Percentiles rank a stretch among this genome's conserved stretches.
phyloP scores from a whole-genome alignment of 2,113 vertebrate genomes.

The Sapayoa aenigma region DNA sequence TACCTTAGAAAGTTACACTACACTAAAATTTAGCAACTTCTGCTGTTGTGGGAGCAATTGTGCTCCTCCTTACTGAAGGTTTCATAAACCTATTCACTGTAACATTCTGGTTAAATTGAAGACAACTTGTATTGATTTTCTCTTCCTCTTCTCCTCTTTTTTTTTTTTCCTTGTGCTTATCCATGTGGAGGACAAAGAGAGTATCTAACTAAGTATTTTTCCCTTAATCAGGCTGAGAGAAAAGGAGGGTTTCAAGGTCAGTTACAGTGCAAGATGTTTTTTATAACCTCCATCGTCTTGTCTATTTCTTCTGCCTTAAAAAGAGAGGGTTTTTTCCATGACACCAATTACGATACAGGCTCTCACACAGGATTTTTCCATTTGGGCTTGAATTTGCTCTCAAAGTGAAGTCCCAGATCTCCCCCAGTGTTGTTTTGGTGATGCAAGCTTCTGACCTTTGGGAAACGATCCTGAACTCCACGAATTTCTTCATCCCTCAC shows the following conservation, averaged over 20 bases:
- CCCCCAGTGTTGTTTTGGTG: not conserved
- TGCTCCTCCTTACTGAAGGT: slow-evolving; percentile 26
- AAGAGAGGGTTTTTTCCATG: not conserved
- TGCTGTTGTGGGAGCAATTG: slow-evolving; percentile 50
- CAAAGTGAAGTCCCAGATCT: slow-evolving; percentile 17
- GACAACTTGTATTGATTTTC: slow-evolving; percentile 62
- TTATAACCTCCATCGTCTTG: slow-evolving; percentile 57
- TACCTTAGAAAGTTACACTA: slow-evolving; percentile 12
- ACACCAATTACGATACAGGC: slow-evolving; percentile 16
- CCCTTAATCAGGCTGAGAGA: slow-evolving; percentile 48
- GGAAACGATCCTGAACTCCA: slow-evolving; percentile 43
- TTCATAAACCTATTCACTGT: slow-evolving; percentile 60
- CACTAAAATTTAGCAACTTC: slow-evolving; percentile 54
- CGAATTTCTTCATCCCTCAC: slow-evolving; percentile 47
- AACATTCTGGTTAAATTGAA: slow-evolving; percentile 63
- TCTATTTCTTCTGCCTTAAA: slow-evolving; percentile 46
- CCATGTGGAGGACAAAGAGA: slow-evolving; percentile 49
- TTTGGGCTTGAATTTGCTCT: slow-evolving; percentile 19
- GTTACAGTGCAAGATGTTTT: slow-evolving; percentile 38
- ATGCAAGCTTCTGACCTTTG: slow-evolving; percentile 50
- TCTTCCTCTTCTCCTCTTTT: not conserved
- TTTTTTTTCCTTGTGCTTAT: not conserved
- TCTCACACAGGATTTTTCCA: slow-evolving; percentile 39
- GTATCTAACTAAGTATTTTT: slow-evolving; percentile 56
- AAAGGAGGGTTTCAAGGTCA: slow-evolving; percentile 57